Percentiles rank a stretch among this genome's conserved stretches.
These are phyloP conservation scores for Chelonoidis abingdonii DNA, from an alignment of 2,113 vertebrate species.

Conservation along the genomic window DNA sequence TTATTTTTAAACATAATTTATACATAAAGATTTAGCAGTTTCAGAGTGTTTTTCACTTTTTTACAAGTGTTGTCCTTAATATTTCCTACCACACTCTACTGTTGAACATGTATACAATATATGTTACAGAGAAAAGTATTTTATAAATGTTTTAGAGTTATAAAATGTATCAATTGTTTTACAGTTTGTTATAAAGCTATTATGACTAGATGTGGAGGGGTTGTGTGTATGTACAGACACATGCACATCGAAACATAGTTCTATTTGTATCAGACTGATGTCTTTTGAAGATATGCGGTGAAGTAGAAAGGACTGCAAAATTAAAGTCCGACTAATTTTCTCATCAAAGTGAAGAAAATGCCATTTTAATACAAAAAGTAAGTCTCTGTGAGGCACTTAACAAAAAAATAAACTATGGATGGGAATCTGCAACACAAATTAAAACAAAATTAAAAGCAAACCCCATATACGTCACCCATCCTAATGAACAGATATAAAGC, in stretches of 20 bases:
- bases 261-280: background rate
- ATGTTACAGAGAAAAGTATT: too few species aligned
- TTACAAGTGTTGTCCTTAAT: accelerated
- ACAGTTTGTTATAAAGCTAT: background rate
- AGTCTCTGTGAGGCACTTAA: background rate
- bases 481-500: background rate
- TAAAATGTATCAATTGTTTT: accelerated
- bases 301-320: background rate
- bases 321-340: background rate
- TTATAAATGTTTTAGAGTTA: background rate
- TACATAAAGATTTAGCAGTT: accelerated
- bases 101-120: background rate
- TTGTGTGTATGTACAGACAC: background rate
- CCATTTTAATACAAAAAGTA: accelerated
- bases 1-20: background rate
- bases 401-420: background rate
- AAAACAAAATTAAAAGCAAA: background rate
- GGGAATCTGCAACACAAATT: background rate
- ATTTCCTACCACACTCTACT: accelerated
- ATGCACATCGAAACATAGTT: background rate
- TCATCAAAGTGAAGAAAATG: background rate
- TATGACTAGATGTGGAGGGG: too few species aligned
- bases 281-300: background rate
- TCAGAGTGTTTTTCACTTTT: background rate
- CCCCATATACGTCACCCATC: accelerated